Evolutionary conservation across 2,113 vertebrate genomes (phyloP).

Genomic region (Peromyscus californicus): DNA sequence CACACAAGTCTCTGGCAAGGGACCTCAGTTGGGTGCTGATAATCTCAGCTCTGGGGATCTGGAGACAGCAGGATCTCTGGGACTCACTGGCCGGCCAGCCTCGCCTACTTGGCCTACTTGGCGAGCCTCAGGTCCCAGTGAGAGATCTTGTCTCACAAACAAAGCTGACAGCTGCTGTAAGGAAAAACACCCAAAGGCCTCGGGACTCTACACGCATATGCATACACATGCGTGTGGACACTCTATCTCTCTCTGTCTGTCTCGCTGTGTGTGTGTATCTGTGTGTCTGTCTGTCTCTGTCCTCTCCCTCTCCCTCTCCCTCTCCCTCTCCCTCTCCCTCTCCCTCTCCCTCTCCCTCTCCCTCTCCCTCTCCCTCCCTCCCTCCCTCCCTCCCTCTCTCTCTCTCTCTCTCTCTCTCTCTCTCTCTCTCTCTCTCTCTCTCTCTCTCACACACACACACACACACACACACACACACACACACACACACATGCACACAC

Average conservation of each 20-base stretch:
- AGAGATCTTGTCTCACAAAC: background rate
- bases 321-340: no score
- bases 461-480: background rate
- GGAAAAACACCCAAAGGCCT: background rate
- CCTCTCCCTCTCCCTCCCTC: no score
- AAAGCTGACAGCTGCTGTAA: background rate
- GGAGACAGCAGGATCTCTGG: background rate
- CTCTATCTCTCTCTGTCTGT: background rate
- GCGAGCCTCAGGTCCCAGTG: background rate
- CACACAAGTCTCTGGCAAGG: background rate
- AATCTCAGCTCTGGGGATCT: background rate
- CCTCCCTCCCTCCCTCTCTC: no score
- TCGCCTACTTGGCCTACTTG: conserved; percentile 7
- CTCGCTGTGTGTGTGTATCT: no score
- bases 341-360: no score
- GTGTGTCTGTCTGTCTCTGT: no score
- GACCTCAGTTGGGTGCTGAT: background rate
- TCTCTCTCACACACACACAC: background rate
- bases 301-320: no score
- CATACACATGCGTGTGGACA: background rate
- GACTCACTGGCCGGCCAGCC: background rate
- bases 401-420: no score
- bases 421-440: no score
- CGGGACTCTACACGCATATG: no score
- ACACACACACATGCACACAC: no score